Evolutionary conservation across 2,113 vertebrate species (phyloP).

Genomic region (Talpa occidentalis): DNA sequence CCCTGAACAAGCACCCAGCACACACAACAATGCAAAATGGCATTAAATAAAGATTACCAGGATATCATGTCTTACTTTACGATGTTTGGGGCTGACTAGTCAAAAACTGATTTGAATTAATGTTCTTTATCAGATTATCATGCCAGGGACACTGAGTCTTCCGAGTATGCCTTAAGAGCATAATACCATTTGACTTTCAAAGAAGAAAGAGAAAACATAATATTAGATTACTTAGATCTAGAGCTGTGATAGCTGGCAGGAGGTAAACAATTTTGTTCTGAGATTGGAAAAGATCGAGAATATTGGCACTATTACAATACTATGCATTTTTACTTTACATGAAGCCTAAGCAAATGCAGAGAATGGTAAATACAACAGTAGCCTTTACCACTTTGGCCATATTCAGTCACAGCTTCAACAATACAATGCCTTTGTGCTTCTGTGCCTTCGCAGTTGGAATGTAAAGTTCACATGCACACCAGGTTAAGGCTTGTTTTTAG

Average conservation of each 20-base stretch:
- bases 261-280: slow-evolving; percentile 61
- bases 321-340: background rate
- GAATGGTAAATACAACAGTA: background rate
- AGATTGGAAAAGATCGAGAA: slow-evolving; percentile 60
- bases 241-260: slow-evolving; percentile 42
- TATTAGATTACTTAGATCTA: background rate
- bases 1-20: slow-evolving; percentile 73
- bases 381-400: fast-evolving
- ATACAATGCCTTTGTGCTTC: background rate
- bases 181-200: slow-evolving; percentile 53
- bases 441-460: slow-evolving; percentile 6
- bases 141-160: background rate
- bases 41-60: slow-evolving; percentile 76
- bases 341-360: background rate
- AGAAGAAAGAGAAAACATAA: slow-evolving; percentile 55
- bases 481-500: slow-evolving; percentile 64
- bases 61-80: slow-evolving; percentile 53
- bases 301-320: slow-evolving; percentile 44
- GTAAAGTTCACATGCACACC: slow-evolving; percentile 49
- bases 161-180: slow-evolving; percentile 42
- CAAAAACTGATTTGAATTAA: slow-evolving; percentile 71
- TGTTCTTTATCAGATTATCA: slow-evolving; percentile 55
- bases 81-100: slow-evolving; percentile 43
- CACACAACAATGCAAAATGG: slow-evolving; percentile 68
- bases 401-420: slow-evolving; percentile 20